Base-by-base conservation (phyloP, 2,113 vertebrate genomes). In the Anas platyrhynchos region DNA sequence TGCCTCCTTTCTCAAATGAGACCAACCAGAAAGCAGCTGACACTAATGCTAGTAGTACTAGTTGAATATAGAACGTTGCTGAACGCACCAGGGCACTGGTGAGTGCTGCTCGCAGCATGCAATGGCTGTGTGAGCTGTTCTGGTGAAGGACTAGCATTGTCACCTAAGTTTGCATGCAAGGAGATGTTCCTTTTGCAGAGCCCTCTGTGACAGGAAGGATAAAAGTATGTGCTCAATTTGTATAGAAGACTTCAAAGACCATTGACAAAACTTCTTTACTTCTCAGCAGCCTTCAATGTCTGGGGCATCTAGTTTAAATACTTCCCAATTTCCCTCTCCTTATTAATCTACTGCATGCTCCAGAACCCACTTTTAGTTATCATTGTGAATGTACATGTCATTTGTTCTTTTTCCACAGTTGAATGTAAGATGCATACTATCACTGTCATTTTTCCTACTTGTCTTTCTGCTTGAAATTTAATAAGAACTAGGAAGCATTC, bases 1-100 rank as follows among this genome's bases (percentile, higher is more conserved):
- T 92, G 80, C 86, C 76, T 96, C 68, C 88, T 74, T 94, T 83
- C 83, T 96, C 69, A 91, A 95, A 95, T 78, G 88, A 96, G 93
- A 93, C 78, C 76, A 83, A 50, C 22, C 85, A 93, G 94, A 68
- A 71, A 81, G 89, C 61, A 61, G 55, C 29, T 84, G 88, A 67
- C 92, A 75, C 48, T 0, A 2, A 44, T 94, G 38, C 46, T 38
- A 9, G 5, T 12, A 21, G 82, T n/a, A 34, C 21, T 14, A 83
- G 88, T 17, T 72, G 85, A 83, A 65, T 81, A 27, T 3, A 68
- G 95, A 88, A 12, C 65, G 8, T 13, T 46, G 59, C 59, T 78
- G 88, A 48, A 48, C 27, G n/a, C 82, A 55, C 54, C n/a, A 25
- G 86, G 69, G 84, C 58, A 48, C 13, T 10, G 7, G 41, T 0